Base-by-base conservation (phyloP, 2,888 invertebrate genomes). In the Drosophila sordidapex region DNA sequence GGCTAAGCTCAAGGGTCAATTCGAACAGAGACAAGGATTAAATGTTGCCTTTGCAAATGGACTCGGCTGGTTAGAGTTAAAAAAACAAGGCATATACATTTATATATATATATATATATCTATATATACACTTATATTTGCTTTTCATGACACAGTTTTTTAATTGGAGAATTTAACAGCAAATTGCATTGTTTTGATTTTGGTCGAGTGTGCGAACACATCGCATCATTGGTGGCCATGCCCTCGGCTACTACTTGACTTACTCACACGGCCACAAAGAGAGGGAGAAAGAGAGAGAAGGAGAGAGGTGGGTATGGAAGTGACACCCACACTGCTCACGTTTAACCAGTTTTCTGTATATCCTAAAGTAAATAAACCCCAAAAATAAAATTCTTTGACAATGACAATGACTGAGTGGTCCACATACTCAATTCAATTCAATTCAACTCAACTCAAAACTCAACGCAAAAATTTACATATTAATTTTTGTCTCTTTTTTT, bases 361-460 rank as follows among this genome's bases (percentile, higher is more conserved):
- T 70, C 53, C 38, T 66, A 67, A 74, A 77, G 83, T 81, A 70
- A 83, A 86, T 82, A 74, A 72, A 64, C 68, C 69, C 69, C 79
- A 70, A 83, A 82, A 81, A 71, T 76, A 72, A 87, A 88, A 83
- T 84, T 88, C 83, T 86, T 84, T 68, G 69, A 66, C 83, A 83
- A 88, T 83, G 88, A 83, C 81, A 88, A 83, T 86, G 89, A 83
- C 83, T 81, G 87, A 80, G 70, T 79, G 79, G 79, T 74, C 74
- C 61, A 77, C 70, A 67, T 80, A 80, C 70, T 70, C 67, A 69
- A 60, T 68, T 48, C 31, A 43, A 54, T 15, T 53, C 63, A 69
- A 73, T 54, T 49, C 27, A 48, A 36, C 46, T 56, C 54, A 18
- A 18, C 54, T 38, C 54, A 25, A 54, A 54, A 54, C 35, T 35